These are phyloP conservation scores for Engystomops pustulosus DNA, from an alignment of 2,113 vertebrate species.

Conservation along the genomic window DNA sequence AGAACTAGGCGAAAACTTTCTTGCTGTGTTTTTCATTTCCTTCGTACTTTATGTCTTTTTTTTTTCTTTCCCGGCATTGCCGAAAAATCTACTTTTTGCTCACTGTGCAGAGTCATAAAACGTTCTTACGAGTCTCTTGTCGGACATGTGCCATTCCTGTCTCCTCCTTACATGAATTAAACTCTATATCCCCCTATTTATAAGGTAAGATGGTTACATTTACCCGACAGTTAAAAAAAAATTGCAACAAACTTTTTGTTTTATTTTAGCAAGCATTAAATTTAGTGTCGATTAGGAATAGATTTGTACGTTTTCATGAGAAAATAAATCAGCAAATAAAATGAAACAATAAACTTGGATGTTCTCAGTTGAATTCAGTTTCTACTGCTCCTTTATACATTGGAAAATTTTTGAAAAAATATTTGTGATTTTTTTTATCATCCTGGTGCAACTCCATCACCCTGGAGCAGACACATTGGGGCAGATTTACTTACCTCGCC, in stretches of 20 bases:
- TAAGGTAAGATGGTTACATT: conserved; percentile 19
- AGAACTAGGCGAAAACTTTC: conserved; percentile 67
- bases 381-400: too few relatives aligned
- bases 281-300: conserved; percentile 10
- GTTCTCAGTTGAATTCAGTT: too few relatives aligned
- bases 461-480: too few relatives aligned
- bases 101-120: conserved; percentile 36
- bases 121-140: conserved; percentile 53
- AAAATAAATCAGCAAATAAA: background rate
- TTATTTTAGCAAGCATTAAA: conserved; percentile 18
- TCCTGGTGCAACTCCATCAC: too few relatives aligned
- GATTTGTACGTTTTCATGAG: conserved; percentile 6
- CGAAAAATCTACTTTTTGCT: conserved; percentile 41
- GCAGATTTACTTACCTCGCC: too few relatives aligned
- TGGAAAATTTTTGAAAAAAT: too few relatives aligned
- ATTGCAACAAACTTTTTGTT: background rate
- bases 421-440: too few relatives aligned
- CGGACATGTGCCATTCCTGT: conserved; percentile 42
- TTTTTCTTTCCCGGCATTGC: background rate
- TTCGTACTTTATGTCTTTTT: conserved; percentile 63
- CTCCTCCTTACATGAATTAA: conserved; percentile 48
- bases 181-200: conserved; percentile 34
- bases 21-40: conserved; percentile 67
- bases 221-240: conserved; percentile 15
- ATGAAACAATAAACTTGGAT: too few relatives aligned